Conservation (phyloP, 2,797 vertebrate species). For the Hippopotamyrus pictus region DNA sequence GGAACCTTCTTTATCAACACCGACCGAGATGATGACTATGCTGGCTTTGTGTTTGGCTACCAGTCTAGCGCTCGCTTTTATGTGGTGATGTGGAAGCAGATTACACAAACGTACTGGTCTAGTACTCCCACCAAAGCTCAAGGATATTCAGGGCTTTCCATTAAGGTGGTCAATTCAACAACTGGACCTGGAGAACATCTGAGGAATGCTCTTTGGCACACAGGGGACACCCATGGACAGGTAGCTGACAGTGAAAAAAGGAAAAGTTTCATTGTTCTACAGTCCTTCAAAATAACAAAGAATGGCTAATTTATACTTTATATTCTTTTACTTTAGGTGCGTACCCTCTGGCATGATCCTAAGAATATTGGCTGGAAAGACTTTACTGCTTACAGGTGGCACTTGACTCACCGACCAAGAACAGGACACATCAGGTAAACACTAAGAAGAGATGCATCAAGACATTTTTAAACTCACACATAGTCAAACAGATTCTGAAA, state of each 20-base stretch:
- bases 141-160: conserved; percentile 93
- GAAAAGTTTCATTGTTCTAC: not conserved
- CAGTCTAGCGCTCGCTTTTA: conserved; percentile 98
- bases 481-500: not conserved
- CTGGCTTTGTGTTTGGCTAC: conserved; percentile 96
- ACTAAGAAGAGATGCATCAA: not conserved
- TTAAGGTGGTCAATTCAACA: conserved; percentile 97
- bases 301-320: not conserved
- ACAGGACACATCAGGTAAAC: conserved; percentile 88
- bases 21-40: conserved; percentile 94
- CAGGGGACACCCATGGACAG: conserved; percentile 91
- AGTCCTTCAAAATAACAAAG: not conserved
- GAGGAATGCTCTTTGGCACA: conserved; percentile 97
- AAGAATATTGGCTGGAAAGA: conserved; percentile 98
- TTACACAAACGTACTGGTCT: conserved; percentile 97
- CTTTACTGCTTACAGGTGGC: conserved; percentile 98
- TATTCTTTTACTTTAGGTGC: conserved; percentile 66
- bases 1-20: conserved; percentile 99
- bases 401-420: conserved; percentile 92
- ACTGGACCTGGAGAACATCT: conserved; percentile 94
- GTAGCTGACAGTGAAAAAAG: conserved; percentile 48
- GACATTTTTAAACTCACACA: not conserved
- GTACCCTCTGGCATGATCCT: conserved; percentile 95
- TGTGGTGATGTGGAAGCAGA: conserved; percentile 99
- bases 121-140: conserved; percentile 87